Evolutionary conservation across 2,113 vertebrate species (phyloP).

Genomic region (Cervus canadensis): DNA sequence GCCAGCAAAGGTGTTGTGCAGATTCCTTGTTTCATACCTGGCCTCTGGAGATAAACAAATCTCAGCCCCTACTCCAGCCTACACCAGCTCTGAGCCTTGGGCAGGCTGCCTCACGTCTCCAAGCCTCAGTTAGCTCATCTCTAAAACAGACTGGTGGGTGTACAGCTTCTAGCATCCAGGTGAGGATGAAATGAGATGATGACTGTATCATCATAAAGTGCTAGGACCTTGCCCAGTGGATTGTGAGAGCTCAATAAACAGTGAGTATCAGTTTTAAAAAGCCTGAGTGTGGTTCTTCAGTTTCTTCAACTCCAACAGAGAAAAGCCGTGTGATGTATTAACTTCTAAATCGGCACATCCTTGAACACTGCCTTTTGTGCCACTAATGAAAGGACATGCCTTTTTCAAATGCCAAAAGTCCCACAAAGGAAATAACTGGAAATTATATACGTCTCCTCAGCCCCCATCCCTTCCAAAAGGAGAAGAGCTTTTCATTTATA

Average conservation of each 20-base stretch:
- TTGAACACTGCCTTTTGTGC: slow-evolving; percentile 33
- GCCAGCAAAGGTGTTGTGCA: background rate
- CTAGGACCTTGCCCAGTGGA: background rate
- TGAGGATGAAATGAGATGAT: background rate
- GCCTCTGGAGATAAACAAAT: background rate
- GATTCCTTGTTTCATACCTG: background rate
- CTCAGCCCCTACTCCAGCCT: background rate
- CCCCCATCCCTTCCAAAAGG: background rate
- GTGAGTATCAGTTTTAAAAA: background rate
- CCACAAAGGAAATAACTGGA: slow-evolving; percentile 63
- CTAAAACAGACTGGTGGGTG: background rate
- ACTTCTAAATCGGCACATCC: background rate
- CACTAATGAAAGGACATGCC: slow-evolving; percentile 60
- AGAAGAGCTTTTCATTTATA: slow-evolving; percentile 57
- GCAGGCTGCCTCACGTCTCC: background rate
- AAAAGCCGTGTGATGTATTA: background rate
- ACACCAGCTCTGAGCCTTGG: background rate
- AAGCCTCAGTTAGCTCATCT: background rate
- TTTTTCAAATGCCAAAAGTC: slow-evolving; percentile 47
- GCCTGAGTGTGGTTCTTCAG: background rate
- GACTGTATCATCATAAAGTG: background rate
- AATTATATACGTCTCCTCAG: slow-evolving; percentile 4
- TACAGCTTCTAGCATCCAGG: background rate
- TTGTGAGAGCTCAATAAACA: background rate
- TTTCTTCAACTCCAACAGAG: background rate